Conservation (phyloP, 2,797 vertebrate genomes). For the Chaenodraco wilsoni region DNA sequence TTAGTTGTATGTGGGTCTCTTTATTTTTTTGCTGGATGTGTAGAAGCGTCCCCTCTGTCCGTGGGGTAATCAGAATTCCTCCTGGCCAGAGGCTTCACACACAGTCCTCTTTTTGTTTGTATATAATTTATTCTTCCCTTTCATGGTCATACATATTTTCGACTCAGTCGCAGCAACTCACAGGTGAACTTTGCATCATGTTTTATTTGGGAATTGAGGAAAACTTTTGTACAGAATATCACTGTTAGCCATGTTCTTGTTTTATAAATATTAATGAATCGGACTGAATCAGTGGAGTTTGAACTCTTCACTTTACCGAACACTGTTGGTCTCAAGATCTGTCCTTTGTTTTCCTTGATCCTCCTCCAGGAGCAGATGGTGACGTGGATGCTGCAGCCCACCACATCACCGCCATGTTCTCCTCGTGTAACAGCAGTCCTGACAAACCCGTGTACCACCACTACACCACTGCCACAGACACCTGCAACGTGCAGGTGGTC, state of each 20-base stretch:
- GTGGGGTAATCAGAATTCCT: slow-evolving; percentile 32
- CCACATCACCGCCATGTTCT: slow-evolving; percentile 75
- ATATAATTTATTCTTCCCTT: background rate
- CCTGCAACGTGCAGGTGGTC: slow-evolving; percentile 59
- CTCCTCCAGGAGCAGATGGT: slow-evolving; percentile 68
- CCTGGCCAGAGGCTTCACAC: background rate
- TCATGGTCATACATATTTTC: slow-evolving; percentile 47
- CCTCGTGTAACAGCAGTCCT: slow-evolving; percentile 36
- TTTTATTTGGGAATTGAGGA: background rate
- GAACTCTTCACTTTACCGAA: background rate
- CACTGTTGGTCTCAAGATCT: background rate
- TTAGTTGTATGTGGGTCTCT: background rate
- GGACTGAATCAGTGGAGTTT: background rate
- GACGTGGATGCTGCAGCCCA: slow-evolving; percentile 78
- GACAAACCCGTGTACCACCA: slow-evolving; percentile 74
- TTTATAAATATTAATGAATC: slow-evolving; percentile 27
- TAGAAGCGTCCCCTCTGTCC: background rate
- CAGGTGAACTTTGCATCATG: background rate
- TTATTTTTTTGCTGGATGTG: background rate
- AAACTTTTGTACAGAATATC: background rate
- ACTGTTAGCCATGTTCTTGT: background rate
- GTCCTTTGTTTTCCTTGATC: background rate
- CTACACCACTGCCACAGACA: slow-evolving; percentile 81
- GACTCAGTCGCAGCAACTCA: background rate
- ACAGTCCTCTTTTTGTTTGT: background rate